Percentiles rank a stretch among this genome's conserved stretches.
Evolutionary conservation across 1,140 invertebrate species (phyloP).

Genomic region (Cepaea nemoralis): DNA sequence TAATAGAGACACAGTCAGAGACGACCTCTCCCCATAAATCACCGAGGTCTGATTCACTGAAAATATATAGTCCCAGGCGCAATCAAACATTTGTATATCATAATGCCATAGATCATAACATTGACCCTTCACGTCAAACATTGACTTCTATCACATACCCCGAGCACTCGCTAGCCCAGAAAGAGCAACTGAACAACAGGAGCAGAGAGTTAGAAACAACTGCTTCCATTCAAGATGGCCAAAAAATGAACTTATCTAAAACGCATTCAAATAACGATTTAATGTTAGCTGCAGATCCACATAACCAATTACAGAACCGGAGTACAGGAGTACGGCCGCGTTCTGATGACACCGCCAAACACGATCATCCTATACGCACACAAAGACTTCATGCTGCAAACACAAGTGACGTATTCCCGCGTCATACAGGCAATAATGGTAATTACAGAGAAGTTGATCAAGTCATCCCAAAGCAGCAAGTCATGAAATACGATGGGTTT

Average conservation of each 20-base stretch:
- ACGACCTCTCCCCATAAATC: not conserved
- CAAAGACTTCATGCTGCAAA: not conserved
- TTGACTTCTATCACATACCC: conserved; percentile 6
- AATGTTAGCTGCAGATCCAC: not conserved
- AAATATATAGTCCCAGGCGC: conserved; percentile 20
- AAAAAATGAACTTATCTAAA: not conserved
- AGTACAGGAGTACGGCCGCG: too few relatives aligned
- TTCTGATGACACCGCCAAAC: too few relatives aligned
- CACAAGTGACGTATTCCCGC: not conserved
- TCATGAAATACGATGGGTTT: conserved; percentile 42
- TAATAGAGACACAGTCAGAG: conserved; percentile 3
- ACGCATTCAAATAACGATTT: not conserved
- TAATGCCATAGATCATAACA: not conserved
- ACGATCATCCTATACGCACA: too few relatives aligned
- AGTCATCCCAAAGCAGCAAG: not conserved
- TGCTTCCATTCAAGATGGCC: not conserved
- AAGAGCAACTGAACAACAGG: not conserved
- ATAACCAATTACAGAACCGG: not conserved
- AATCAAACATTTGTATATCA: not conserved
- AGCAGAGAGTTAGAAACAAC: not conserved
- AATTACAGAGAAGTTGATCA: not conserved
- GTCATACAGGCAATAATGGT: not conserved
- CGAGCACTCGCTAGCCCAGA: too few relatives aligned
- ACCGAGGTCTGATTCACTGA: not conserved
- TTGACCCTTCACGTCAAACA: not conserved